Conservation (phyloP, 2,888 invertebrate species). For the Melinaea menophilus region DNA sequence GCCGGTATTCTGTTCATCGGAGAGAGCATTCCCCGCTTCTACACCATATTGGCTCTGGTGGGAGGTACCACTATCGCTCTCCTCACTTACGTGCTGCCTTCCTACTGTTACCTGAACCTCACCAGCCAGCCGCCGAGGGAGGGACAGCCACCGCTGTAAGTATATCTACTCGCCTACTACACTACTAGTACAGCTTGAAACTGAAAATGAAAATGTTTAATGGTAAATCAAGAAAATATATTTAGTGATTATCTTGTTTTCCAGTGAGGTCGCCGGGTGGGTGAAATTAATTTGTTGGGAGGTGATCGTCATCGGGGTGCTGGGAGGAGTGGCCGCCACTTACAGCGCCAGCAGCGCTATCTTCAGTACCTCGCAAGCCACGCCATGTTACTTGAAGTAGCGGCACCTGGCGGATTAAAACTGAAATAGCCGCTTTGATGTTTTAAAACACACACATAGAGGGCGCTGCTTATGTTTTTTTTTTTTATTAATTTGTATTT, state of each 20-base stretch:
- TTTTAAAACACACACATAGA: background rate
- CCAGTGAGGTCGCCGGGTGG: slow-evolving; percentile 76
- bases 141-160: slow-evolving; percentile 53
- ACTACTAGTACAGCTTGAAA: background rate
- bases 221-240: too few relatives aligned
- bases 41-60: slow-evolving; percentile 81
- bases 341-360: slow-evolving; percentile 79
- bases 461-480: background rate
- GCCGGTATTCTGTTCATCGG: slow-evolving; percentile 80
- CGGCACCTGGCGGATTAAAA: slow-evolving; percentile 5
- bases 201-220: background rate
- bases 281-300: slow-evolving; percentile 80
- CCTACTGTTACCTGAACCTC: slow-evolving; percentile 81
- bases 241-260: slow-evolving; percentile 35
- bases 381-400: slow-evolving; percentile 59
- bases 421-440: background rate
- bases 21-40: slow-evolving; percentile 83
- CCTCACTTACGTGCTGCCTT: slow-evolving; percentile 82
- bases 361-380: slow-evolving; percentile 64
- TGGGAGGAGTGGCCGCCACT: slow-evolving; percentile 79
- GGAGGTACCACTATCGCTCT: slow-evolving; percentile 84
- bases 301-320: slow-evolving; percentile 76
- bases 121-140: slow-evolving; percentile 60
- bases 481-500: background rate
- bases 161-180: slow-evolving; percentile 10